Percentiles rank a stretch among this genome's conserved stretches.
Conservation (phyloP, 2,113 vertebrate genomes). For the Struthio camelus region DNA sequence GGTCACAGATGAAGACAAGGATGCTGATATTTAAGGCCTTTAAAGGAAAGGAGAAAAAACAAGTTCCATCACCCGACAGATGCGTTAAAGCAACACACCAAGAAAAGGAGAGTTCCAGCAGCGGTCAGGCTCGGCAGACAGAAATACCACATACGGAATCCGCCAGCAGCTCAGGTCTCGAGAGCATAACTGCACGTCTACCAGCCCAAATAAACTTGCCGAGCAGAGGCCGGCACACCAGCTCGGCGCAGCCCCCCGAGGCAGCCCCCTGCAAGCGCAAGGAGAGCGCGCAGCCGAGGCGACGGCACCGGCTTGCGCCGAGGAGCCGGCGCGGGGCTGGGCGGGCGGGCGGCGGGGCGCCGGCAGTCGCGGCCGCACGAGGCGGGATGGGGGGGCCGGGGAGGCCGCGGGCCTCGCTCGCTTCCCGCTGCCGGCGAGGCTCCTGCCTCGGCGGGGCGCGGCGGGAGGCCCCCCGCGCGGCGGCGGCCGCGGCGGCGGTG, state of each 20-base stretch:
- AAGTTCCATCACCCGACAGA: neutral
- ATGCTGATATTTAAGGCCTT: neutral
- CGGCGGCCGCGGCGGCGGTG: neutral
- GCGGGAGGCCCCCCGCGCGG: neutral
- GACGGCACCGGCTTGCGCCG: too few relatives aligned
- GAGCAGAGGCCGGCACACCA: accelerated
- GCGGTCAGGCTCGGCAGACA: neutral
- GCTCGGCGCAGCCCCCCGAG: neutral
- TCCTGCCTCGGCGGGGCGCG: neutral
- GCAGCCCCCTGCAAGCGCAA: too few relatives aligned
- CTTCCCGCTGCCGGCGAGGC: neutral
- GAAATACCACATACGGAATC: accelerated
- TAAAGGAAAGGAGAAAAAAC: neutral
- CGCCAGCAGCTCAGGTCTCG: neutral
- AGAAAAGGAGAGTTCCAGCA: accelerated
- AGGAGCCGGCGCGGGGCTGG: too few relatives aligned
- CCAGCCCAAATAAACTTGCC: neutral
- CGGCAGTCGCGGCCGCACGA: too few relatives aligned
- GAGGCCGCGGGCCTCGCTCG: neutral
- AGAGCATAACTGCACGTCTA: accelerated
- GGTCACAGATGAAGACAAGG: neutral
- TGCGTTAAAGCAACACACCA: neutral
- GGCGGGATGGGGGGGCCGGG: neutral
- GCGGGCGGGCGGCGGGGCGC: too few relatives aligned
- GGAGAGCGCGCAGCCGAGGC: too few relatives aligned